These are phyloP conservation scores for Baryphthengus martii DNA, from an alignment of 2,113 vertebrate genomes.

Conservation along the genomic window DNA sequence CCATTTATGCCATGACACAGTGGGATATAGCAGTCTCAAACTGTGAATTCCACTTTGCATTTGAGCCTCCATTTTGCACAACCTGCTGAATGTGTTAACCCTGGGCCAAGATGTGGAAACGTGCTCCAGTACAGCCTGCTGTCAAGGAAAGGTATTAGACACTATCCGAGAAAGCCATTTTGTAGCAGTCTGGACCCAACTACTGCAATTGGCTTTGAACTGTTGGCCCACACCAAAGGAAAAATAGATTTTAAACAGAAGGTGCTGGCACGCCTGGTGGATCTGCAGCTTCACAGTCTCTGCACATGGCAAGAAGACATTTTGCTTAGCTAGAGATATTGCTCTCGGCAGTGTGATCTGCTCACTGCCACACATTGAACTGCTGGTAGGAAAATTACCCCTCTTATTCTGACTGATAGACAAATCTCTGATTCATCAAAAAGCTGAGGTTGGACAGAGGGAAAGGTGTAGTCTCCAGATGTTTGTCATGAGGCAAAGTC, in stretches of 20 bases:
- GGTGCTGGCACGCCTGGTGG: constrained; percentile 44
- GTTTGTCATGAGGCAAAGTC: neutral
- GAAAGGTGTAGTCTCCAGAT: neutral
- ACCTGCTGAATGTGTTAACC: constrained; percentile 4
- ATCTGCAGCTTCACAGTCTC: constrained; percentile 2
- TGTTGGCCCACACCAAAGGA: constrained; percentile 31
- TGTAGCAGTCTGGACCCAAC: constrained; percentile 17
- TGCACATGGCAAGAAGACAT: neutral
- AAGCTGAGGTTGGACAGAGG: neutral
- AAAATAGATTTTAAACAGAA: constrained; percentile 62
- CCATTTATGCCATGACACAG: constrained; percentile 19
- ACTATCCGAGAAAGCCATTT: neutral
- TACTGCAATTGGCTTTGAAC: constrained; percentile 35
- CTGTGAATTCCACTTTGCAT: constrained; percentile 41
- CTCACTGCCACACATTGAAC: neutral
- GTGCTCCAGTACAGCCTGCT: neutral
- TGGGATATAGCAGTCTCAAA: neutral
- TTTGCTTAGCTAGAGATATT: neutral
- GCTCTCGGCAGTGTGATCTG: neutral
- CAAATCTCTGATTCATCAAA: neutral
- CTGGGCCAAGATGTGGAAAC: neutral
- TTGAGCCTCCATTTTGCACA: constrained; percentile 9
- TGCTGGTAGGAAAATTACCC: neutral
- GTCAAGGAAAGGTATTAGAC: constrained; percentile 43
- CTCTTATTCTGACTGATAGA: neutral